A percentile compares a stretch with the other conserved stretches of the same genome.
These are phyloP conservation scores for Gonatopus flavifemur DNA, from an alignment of 1,140 invertebrate species.

Conservation along the genomic window DNA sequence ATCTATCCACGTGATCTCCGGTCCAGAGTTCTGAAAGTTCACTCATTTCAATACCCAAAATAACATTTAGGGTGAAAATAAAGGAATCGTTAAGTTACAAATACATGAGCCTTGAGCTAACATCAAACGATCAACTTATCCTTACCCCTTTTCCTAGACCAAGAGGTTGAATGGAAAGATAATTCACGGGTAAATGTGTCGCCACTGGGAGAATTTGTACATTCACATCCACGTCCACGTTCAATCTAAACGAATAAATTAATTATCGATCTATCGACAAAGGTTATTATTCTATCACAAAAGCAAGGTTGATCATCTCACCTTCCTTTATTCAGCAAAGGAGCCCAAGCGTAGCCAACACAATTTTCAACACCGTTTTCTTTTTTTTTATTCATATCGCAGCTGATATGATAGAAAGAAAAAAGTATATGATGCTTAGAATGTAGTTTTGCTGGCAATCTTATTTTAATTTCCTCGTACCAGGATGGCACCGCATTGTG, in stretches of 20 bases:
- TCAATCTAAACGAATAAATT: conserved; percentile 47
- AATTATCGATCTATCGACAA: background rate
- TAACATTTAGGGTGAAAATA: background rate
- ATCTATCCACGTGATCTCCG: conserved; percentile 92
- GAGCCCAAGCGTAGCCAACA: conserved; percentile 90
- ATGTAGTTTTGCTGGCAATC: conserved; percentile 76
- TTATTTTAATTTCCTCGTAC: conserved; percentile 89
- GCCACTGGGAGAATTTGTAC: conserved; percentile 81
- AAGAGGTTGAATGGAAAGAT: conserved; percentile 84
- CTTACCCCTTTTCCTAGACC: conserved; percentile 88
- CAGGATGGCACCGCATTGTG: conserved; percentile 80
- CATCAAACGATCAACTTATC: conserved; percentile 20
- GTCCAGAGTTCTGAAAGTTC: conserved; percentile 73
- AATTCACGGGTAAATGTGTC: conserved; percentile 80
- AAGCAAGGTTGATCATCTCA: conserved; percentile 28
- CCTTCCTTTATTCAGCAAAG: conserved; percentile 80
- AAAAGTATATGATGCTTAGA: conserved; percentile 83
- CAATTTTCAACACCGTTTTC: conserved; percentile 79
- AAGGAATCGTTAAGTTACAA: background rate
- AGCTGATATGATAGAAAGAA: conserved; percentile 87
- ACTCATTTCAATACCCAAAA: background rate
- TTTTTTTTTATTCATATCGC: conserved; percentile 81
- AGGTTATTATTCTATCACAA: background rate
- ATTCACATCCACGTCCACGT: conserved; percentile 67
- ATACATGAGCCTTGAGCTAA: background rate